Evolutionary conservation across 2,113 vertebrate species (phyloP).

Genomic region (Leucoraja erinaceus): DNA sequence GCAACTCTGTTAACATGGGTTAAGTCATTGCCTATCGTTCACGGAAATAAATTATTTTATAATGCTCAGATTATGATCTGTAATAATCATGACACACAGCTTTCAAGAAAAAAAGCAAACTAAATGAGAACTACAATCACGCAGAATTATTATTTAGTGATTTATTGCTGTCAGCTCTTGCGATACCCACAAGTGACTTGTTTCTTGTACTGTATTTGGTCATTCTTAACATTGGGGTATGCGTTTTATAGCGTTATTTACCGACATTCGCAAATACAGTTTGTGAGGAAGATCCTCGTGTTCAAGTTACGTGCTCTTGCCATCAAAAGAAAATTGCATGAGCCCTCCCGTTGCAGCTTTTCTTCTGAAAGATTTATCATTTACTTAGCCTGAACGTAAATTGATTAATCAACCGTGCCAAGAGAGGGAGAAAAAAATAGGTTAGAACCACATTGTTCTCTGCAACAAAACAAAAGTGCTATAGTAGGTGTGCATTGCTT

Average conservation of each 20-base stretch:
- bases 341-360: neutral
- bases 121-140: neutral
- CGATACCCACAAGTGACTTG: neutral
- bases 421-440: neutral
- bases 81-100: neutral
- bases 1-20: neutral
- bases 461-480: neutral
- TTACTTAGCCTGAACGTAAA: neutral
- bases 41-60: conserved; percentile 3
- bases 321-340: neutral
- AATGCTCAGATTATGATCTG: neutral
- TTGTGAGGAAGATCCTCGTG: neutral
- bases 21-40: neutral
- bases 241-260: neutral
- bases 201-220: neutral
- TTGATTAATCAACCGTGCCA: neutral
- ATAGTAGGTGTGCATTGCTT: neutral
- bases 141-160: neutral
- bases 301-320: neutral
- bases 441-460: too few species aligned
- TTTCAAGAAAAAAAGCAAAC: neutral
- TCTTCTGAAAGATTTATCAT: neutral
- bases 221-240: neutral
- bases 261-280: neutral
- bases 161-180: neutral